Evolutionary conservation across 2,888 invertebrate genomes (phyloP).

Genomic region (Pristionchus arcanus): DNA sequence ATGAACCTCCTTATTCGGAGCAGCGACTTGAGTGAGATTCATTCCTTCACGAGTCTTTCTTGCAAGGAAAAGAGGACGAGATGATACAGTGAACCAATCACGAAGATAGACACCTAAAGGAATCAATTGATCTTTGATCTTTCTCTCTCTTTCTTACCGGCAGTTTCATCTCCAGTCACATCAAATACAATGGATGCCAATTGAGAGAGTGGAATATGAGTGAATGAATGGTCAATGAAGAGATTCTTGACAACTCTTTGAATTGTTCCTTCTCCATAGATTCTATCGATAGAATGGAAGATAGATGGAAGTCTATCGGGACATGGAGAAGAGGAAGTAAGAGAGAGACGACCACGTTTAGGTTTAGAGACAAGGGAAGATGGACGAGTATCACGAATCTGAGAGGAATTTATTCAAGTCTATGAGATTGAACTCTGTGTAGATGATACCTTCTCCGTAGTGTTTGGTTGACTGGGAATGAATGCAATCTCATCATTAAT

Average conservation of each 20-base stretch:
- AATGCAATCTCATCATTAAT: constrained; percentile 66
- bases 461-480: constrained; percentile 51
- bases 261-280: constrained; percentile 30
- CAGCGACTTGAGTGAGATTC: constrained; percentile 43
- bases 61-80: constrained; percentile 46
- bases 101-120: constrained; percentile 18
- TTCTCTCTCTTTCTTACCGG: constrained; percentile 21
- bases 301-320: constrained; percentile 46
- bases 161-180: constrained; percentile 25
- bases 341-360: constrained; percentile 15
- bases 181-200: neutral
- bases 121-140: constrained; percentile 12
- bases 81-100: constrained; percentile 41
- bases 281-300: constrained; percentile 37
- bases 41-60: constrained; percentile 16
- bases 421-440: neutral
- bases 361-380: constrained; percentile 21
- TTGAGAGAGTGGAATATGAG: neutral
- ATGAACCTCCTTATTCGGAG: constrained; percentile 12
- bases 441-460: constrained; percentile 38
- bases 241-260: neutral
- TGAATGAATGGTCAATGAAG: neutral
- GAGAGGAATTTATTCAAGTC: neutral
- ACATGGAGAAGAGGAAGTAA: neutral
- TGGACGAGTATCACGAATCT: constrained; percentile 32